These are phyloP conservation scores for Euspilapteryx auroguttella DNA, from an alignment of 2,888 invertebrate genomes.

Conservation along the genomic window DNA sequence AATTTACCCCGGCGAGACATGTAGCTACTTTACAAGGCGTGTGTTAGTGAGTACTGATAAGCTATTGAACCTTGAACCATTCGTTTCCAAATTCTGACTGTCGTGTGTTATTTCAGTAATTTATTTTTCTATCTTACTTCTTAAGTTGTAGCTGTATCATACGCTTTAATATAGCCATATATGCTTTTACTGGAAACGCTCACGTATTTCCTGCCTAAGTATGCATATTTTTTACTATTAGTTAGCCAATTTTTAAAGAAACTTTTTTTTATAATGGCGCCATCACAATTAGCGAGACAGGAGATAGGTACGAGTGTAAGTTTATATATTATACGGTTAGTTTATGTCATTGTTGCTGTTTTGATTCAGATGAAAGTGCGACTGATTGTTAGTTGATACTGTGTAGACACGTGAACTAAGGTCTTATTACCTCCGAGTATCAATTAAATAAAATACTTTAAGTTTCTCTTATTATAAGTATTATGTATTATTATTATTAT, in stretches of 20 bases:
- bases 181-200: constrained; percentile 26
- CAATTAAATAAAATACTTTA: constrained; percentile 52
- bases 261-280: constrained; percentile 24
- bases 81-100: constrained; percentile 20
- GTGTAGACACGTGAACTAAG: constrained; percentile 42
- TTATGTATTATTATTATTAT: constrained; percentile 40
- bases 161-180: constrained; percentile 30
- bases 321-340: constrained; percentile 34
- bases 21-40: constrained; percentile 4
- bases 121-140: constrained; percentile 30
- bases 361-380: constrained; percentile 28
- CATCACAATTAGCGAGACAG: constrained; percentile 46
- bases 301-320: constrained; percentile 31
- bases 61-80: constrained; percentile 15
- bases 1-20: no score
- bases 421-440: constrained; percentile 61
- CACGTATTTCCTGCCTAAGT: background rate
- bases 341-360: constrained; percentile 43
- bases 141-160: constrained; percentile 45
- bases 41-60: constrained; percentile 7
- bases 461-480: constrained; percentile 33
- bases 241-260: constrained; percentile 49
- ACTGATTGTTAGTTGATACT: constrained; percentile 52
- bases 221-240: constrained; percentile 25
- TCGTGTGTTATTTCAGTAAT: constrained; percentile 32